These are phyloP conservation scores for Eulemur mongoz DNA, from an alignment of 2,797 vertebrate genomes.

Conservation along the genomic window DNA sequence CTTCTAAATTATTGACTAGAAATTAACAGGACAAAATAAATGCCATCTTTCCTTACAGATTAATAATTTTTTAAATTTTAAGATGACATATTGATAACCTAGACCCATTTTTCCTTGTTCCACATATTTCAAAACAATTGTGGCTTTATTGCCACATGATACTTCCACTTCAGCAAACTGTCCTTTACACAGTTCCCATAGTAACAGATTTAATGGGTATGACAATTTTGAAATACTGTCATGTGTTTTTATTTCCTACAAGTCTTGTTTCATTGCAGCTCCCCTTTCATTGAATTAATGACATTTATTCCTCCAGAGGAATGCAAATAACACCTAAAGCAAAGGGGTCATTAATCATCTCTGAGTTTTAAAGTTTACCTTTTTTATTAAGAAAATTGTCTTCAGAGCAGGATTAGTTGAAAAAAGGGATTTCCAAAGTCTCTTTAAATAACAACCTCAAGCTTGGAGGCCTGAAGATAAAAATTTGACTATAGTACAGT, in stretches of 20 bases:
- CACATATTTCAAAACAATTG: neutral
- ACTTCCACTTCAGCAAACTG: constrained; percentile 30
- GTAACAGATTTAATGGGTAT: neutral
- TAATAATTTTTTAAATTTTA: neutral
- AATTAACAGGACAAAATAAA: constrained; percentile 19
- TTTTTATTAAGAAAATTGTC: neutral
- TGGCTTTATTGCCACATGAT: neutral
- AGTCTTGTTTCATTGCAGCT: constrained; percentile 3
- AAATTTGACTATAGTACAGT: neutral
- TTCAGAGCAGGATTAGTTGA: neutral
- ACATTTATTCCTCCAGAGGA: neutral
- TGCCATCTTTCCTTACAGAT: neutral
- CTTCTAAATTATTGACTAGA: constrained; percentile 32
- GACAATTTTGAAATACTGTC: neutral
- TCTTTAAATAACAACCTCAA: neutral
- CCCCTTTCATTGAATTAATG: neutral
- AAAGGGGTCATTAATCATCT: neutral
- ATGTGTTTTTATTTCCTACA: constrained; percentile 1
- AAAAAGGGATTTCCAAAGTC: constrained; percentile 21
- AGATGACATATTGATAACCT: neutral
- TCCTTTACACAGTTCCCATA: neutral
- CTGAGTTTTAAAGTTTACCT: neutral
- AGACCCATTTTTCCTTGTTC: constrained; percentile 28
- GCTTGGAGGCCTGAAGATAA: neutral
- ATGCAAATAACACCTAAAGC: neutral